Base-by-base conservation (phyloP, 1,140 invertebrate species). In the Leptopilina clavipes region DNA sequence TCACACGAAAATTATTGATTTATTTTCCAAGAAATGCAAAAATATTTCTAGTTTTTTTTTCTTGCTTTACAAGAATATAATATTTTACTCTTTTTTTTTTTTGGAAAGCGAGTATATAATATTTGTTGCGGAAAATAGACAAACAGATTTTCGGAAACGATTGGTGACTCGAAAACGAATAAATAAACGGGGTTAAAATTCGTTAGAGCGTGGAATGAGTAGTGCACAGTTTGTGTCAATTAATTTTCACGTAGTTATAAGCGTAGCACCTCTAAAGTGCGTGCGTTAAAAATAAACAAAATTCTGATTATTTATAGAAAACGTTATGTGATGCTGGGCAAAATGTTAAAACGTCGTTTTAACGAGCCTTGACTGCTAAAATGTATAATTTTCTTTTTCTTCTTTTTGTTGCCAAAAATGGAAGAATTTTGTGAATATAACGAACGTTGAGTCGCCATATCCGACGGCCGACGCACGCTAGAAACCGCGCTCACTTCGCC, bases 321-420 rank as follows among this genome's bases (percentile, higher is more conserved):
- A 81, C 25, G 82, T 84, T 79, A 81, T 56, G 79, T 74, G 79
- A 75, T 80, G 76, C 80, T 76, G 80, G 84, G 80, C 79, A 83
- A 78, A 78, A 77, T 83, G 1, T 83, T 40, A 40, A 81, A 82
- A 82, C 78, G 84, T 86, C 84, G 78, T 86, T 87, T 86, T 86
- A 89, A 89, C 85, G 86, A 88, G 86, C 81, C 84, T 72, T 80
- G 82, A 86, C 86, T 82, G 83, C 82, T 85, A 84, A 89, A 89
- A 88, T 83, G 82, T 82, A 83, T 81, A 90, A 88, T 89, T 88
- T 89, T 89, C 86, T n/a, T n/a, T n/a, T n/a, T n/a, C 87, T 76
- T 77, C 43, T 84, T 75, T 48, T 82, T 83, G 80, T 82, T 83
- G 81, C 81, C 76, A 79, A 80, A 82, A 85, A 85, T 81, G 81